phyloP scores from a whole-genome alignment of 1,140 invertebrate genomes.

The Heliconius nattereri region DNA sequence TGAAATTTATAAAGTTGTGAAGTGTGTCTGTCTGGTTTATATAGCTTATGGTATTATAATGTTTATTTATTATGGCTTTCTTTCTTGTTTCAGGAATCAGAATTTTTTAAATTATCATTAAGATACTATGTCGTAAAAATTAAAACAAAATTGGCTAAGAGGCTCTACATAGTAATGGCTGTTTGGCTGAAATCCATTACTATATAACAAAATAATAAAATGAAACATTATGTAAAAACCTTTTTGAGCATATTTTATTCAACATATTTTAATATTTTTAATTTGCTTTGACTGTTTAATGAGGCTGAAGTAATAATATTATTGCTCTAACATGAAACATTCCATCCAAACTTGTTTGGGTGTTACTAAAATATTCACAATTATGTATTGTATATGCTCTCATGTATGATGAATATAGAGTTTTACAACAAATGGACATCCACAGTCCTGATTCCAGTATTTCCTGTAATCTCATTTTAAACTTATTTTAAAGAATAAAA shows the following conservation, averaged over 20 bases:
- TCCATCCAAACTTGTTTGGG: constrained; percentile 49
- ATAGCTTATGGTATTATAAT: background rate
- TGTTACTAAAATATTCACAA: constrained; percentile 1
- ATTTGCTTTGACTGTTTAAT: too few species aligned
- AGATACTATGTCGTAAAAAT: too few species aligned
- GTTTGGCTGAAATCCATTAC: too few species aligned
- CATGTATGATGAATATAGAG: background rate
- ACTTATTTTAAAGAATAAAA: constrained; percentile 17
- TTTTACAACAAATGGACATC: constrained; percentile 6
- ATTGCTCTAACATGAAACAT: constrained; percentile 54
- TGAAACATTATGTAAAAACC: too few species aligned
- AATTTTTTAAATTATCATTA: too few species aligned
- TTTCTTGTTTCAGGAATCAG: too few species aligned
- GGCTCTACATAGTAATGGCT: too few species aligned
- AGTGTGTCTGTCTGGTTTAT: background rate
- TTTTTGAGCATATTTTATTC: too few species aligned
- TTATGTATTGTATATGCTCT: background rate
- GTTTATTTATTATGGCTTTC: background rate
- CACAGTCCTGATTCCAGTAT: background rate
- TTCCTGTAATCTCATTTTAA: constrained; percentile 21
- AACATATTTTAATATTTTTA: too few species aligned
- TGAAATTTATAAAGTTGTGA: background rate
- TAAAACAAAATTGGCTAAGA: too few species aligned
- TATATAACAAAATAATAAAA: too few species aligned
- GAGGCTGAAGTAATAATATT: too few species aligned